Evolutionary conservation across 2,113 vertebrate species (phyloP), one percentile per base, ranked within the genome.

Genomic region (Oceanodroma tethys): DNA sequence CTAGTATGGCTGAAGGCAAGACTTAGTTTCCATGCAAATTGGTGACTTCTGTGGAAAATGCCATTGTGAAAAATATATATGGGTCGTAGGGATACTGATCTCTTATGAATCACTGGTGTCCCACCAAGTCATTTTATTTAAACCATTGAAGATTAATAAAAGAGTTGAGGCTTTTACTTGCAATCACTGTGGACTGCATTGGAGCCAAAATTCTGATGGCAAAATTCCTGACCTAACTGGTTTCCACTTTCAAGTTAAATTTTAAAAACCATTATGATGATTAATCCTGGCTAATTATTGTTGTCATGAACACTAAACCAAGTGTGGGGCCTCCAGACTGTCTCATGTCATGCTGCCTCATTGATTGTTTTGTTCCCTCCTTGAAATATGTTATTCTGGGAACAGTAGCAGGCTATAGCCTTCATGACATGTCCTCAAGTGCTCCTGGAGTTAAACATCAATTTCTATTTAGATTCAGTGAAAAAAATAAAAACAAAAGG

Each of bases 201-300:
- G 79, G 52, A 92, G 86, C 80, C 73, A 87, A 73, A 90, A 81
- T 83, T 92, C 83, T 86, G 34, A 72, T 93, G 80, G 86, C 72
- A 90, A 88, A 94, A 94, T 94, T 95, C 88, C 88, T 89, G 43
- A 94, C 22, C 83, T 90, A 89, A 84, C 90, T 93, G 60, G 72
- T 78, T 97, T 96, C 59, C 38, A 86, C 59, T 92, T 91, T 86
- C 32, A 94, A 95, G 92, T 96, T 95, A 97, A 95, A 91, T 96
- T 97, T 95, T 97, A 68, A 86, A 97, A 96, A 86, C 7, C 52
- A 95, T 95, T 95, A 91, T 42, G 90, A 91, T 97, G 94, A 95
- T 94, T 95, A 95, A 93, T 96, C 92, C 80, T 89, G 80, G 83
- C 88, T 96, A 96, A 95, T 96, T 96, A 95, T 86, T 97, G 67